These are phyloP conservation scores for Drosophila merina DNA, from an alignment of 2,888 invertebrate genomes.

Conservation along the genomic window DNA sequence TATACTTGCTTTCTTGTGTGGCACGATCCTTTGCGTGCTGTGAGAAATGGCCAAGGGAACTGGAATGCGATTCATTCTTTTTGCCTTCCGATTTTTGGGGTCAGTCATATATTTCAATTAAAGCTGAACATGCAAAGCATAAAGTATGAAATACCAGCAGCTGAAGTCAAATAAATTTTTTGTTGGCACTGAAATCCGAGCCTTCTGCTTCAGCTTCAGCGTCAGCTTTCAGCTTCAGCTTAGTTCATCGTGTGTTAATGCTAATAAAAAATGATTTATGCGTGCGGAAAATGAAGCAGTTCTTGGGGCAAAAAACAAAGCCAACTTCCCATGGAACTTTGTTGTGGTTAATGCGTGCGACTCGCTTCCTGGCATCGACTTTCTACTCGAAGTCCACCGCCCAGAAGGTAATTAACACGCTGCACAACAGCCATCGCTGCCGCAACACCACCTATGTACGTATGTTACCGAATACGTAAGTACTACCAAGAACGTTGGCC, in stretches of 20 bases:
- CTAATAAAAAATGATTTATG: slow-evolving; percentile 76
- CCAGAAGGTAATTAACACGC: slow-evolving; percentile 67
- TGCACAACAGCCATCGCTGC: slow-evolving; percentile 39
- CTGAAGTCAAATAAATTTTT: slow-evolving; percentile 36
- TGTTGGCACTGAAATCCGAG: slow-evolving; percentile 23
- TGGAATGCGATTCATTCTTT: slow-evolving; percentile 23
- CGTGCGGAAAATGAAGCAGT: slow-evolving; percentile 34
- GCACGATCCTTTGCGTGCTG: slow-evolving; percentile 53
- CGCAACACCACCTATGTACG: slow-evolving; percentile 8
- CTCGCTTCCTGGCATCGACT: slow-evolving; percentile 54
- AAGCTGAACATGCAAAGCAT: slow-evolving; percentile 67
- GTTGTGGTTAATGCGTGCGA: slow-evolving; percentile 48
- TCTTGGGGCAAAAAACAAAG: slow-evolving; percentile 3
- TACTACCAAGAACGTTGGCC: slow-evolving; percentile 10
- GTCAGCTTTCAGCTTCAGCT: slow-evolving; percentile 2
- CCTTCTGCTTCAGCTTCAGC: slow-evolving; percentile 8
- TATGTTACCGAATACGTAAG: not conserved
- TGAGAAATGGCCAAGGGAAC: slow-evolving; percentile 43
- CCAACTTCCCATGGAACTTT: slow-evolving; percentile 43
- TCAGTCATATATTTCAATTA: slow-evolving; percentile 71
- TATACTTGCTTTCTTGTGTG: slow-evolving; percentile 8
- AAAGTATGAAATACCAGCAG: slow-evolving; percentile 23
- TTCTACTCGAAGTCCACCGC: slow-evolving; percentile 32
- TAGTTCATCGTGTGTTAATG: slow-evolving; percentile 52
- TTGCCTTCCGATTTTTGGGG: slow-evolving; percentile 41